Base-by-base conservation (phyloP, 2,113 vertebrate species). In the Mirounga angustirostris region DNA sequence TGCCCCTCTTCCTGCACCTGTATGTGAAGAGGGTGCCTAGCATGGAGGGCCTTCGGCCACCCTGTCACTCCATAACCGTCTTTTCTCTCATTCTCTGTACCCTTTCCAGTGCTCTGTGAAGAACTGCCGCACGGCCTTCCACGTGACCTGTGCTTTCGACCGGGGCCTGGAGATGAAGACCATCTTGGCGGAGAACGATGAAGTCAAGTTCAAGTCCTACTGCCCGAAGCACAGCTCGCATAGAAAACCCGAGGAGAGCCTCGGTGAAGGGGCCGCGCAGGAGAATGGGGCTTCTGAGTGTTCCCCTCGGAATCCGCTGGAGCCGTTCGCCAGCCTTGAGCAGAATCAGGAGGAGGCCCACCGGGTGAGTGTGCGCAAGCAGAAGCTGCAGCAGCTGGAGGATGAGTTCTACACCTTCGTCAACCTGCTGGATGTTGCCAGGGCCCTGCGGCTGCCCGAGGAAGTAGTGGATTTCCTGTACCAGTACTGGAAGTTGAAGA, bases 401-500 rank as follows among this genome's bases (percentile, higher is more conserved):
- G 99, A 99, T 0, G 99, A 99, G 93, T 99, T 99, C 98, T 99
- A 99, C 97, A 99, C 99, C 0, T 99, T 99, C 0, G 99, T 99
- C 10, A 98, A 99, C 58, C 98, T 98, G 96, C 98, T 98, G 71
- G 99, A 99, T 58, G 99, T 99, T 78, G 99, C 99, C 58, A 84
- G 98, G 59, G 98, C 96, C 11, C 98, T 99, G 98, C 98, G 98
- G 95, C 98, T 99, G 97, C 98, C 99, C 0, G 98, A 98, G 67
- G 99, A 99, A 87, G 97, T 97, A 0, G 99, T 99, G 98, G 99
- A 99, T 98, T 99, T 99, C 98, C 97, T 99, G 73, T 99, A 99
- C 97, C 99, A 99, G 98, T 99, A 99, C 99, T 99, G 99, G 99
- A 99, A 99, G 95, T 98, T 99, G 92, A 99, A 99, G 98, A 99